Conservation (phyloP, 1,140 invertebrate genomes). For the Ruditapes philippinarum region DNA sequence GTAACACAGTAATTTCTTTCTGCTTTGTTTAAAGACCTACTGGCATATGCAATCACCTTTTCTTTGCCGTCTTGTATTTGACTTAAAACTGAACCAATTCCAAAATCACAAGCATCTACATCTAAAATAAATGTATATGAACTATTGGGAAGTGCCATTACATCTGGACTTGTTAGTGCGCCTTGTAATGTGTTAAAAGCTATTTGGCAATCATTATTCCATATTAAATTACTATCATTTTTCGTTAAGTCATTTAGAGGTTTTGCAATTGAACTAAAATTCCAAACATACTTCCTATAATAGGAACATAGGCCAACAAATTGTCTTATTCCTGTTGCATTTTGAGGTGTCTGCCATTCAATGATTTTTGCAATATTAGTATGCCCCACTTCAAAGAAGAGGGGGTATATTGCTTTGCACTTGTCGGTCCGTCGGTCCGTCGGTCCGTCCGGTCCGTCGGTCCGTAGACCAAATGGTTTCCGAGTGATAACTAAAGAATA, state of each 20-base stretch:
- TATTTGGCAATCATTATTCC: background rate
- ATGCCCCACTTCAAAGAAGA: too few relatives aligned
- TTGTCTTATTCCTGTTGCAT: constrained; percentile 16
- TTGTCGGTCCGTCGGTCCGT: too few relatives aligned
- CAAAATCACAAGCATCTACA: constrained; percentile 68
- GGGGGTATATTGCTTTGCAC: too few relatives aligned
- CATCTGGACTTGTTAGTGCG: constrained; percentile 17
- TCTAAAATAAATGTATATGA: constrained; percentile 67
- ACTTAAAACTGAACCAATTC: constrained; percentile 73
- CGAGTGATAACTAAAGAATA: too few relatives aligned
- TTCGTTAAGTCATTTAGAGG: constrained; percentile 33
- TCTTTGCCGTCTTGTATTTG: constrained; percentile 33
- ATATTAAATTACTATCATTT: constrained; percentile 3
- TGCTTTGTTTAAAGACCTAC: constrained; percentile 68
- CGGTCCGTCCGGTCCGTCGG: too few relatives aligned
- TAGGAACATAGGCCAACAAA: constrained; percentile 3
- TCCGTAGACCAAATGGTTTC: too few relatives aligned
- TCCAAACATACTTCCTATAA: constrained; percentile 6
- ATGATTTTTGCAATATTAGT: constrained; percentile 10
- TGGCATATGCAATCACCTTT: constrained; percentile 69
- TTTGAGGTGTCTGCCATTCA: constrained; percentile 10
- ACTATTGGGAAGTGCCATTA: background rate
- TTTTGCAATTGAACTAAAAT: background rate
- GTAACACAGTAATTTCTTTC: constrained; percentile 87
- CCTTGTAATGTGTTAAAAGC: background rate